Base-by-base conservation (phyloP, 2,888 invertebrate genomes). In the Eupithecia exiguata region DNA sequence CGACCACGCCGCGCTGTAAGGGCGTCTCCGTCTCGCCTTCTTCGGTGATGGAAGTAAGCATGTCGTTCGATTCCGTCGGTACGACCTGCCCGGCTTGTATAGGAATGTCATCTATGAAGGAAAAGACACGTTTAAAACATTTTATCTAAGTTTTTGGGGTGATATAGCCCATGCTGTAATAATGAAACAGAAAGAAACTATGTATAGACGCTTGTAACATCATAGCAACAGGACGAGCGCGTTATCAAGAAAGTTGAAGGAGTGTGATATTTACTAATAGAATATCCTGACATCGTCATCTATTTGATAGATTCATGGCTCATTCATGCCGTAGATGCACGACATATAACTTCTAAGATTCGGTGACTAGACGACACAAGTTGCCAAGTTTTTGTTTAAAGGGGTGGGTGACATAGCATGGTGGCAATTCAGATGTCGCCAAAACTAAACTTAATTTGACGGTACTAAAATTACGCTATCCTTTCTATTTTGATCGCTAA, bases 31-130 rank as follows among this genome's bases (percentile, higher is more conserved):
- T 84, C 91, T 96, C 95, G 81, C 95, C 95, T 84, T 97, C 97
- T 85, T 97, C 97, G 1, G 95, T 95, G 80, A 97, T 97, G 0
- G 96, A 96, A 66, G 96, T 95, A 53, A 97, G 91, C 83, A 95
- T 91, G 75, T 95, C 95, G 63, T 94, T 94, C 2, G 94, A 94
- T 72, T 96, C 96, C 7, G 92, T 89, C 14, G 95, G 92, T 73
- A 95, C 95, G 67, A 95, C 95, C 85, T 96, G 96, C 16, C 95
- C 95, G 68, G 96, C 95, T 95, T 97, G 97, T 84, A 98, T 98
- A 67, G 98, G 98, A 92, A 98, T 98, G 91, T 98, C 98, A 95
- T 98, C 98, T 97, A 95, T 14, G 77, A 77, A 12, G 36, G n/a
- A 70, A 69, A 30, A 66, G 46, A 14, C 40, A 63, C 6, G 5